A percentile compares a stretch with the other conserved stretches of the same genome.
Conservation (phyloP, 1,140 invertebrate species). For the Drosophila novamexicana region DNA sequence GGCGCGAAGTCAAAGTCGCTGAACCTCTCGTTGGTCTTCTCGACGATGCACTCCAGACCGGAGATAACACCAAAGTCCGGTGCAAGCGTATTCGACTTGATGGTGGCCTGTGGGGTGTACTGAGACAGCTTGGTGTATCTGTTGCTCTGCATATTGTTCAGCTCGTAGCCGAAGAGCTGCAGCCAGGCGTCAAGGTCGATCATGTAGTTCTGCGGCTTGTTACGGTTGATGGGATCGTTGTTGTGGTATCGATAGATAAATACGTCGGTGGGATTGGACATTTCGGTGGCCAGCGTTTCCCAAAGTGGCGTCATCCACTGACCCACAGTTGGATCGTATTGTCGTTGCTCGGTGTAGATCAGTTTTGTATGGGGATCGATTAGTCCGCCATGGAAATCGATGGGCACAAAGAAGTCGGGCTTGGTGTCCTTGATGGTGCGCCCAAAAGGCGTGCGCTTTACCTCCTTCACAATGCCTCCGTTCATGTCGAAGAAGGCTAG, state of each 20-base stretch:
- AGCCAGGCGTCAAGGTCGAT: slow-evolving; percentile 94
- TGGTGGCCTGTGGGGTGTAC: slow-evolving; percentile 90
- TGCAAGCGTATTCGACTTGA: slow-evolving; percentile 90
- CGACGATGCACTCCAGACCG: slow-evolving; percentile 93
- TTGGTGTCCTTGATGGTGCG: slow-evolving; percentile 95
- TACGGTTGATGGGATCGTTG: slow-evolving; percentile 95
- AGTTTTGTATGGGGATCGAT: slow-evolving; percentile 93
- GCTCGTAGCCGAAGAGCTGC: slow-evolving; percentile 94
- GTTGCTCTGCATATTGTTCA: slow-evolving; percentile 93
- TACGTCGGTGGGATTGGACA: slow-evolving; percentile 93
- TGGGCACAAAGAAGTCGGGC: slow-evolving; percentile 94
- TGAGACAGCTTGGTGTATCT: slow-evolving; percentile 91
- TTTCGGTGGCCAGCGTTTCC: slow-evolving; percentile 91
- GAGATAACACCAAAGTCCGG: slow-evolving; percentile 95
- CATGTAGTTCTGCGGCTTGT: slow-evolving; percentile 91
- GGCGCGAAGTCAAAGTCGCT: slow-evolving; percentile 93
- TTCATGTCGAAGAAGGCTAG: slow-evolving; percentile 95
- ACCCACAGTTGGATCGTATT: slow-evolving; percentile 96
- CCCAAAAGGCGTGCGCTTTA: slow-evolving; percentile 95
- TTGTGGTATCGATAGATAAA: slow-evolving; percentile 96
- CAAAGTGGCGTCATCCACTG: slow-evolving; percentile 98
- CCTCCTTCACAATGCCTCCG: slow-evolving; percentile 95
- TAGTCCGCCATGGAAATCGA: slow-evolving; percentile 96
- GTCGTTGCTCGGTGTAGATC: slow-evolving; percentile 89
- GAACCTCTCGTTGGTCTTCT: slow-evolving; percentile 92